A percentile compares a stretch with the other conserved stretches of the same genome.
Evolutionary conservation across 2,113 vertebrate species (phyloP).

Genomic region (Chlorodrepanis virens): DNA sequence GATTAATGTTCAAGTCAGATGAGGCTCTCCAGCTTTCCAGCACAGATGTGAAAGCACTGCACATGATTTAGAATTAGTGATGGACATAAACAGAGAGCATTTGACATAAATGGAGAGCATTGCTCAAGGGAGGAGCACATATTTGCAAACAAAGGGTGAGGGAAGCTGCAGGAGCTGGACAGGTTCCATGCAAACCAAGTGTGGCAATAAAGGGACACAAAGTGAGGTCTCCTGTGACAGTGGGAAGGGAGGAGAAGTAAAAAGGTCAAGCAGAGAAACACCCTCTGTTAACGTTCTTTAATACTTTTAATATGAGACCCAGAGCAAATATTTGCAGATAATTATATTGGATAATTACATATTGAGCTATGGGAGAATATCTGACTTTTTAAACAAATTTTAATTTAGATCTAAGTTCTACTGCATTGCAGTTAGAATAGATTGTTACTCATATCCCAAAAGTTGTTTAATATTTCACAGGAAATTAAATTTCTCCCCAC

Average conservation of each 20-base stretch:
- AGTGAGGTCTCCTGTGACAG: neutral
- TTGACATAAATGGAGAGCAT: neutral
- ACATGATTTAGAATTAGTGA: neutral
- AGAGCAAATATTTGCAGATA: neutral
- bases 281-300: neutral
- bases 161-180: neutral
- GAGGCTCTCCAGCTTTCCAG: neutral
- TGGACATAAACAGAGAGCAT: neutral
- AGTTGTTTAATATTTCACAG: neutral
- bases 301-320: neutral
- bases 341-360: neutral
- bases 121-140: neutral
- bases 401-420: neutral
- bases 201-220: neutral
- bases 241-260: neutral
- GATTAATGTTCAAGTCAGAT: neutral
- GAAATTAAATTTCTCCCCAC: neutral
- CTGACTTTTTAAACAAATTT: neutral
- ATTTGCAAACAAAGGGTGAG: neutral
- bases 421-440: neutral
- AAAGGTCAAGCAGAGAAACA: neutral
- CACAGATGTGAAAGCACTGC: neutral
- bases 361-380: neutral
- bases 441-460: neutral
- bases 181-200: neutral